These are phyloP conservation scores for Kryptolebias marmoratus DNA, from an alignment of 2,113 vertebrate genomes.

Conservation along the genomic window DNA sequence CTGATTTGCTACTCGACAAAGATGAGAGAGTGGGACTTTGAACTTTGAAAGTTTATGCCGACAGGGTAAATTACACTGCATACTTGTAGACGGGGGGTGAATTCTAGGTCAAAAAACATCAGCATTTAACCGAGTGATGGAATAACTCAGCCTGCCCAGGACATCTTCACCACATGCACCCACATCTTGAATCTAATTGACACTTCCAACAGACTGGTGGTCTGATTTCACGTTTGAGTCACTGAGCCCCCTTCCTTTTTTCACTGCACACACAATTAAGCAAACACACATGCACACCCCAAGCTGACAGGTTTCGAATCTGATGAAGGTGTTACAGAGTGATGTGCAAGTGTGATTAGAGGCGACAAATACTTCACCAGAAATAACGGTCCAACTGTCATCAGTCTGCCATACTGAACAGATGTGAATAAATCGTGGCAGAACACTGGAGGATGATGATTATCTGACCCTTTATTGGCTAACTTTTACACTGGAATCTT, in stretches of 20 bases:
- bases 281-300: not conserved
- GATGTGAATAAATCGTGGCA: constrained; percentile 42
- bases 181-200: constrained; percentile 48
- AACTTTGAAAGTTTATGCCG: constrained; percentile 27
- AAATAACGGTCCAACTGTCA: constrained; percentile 46
- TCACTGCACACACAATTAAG: not conserved
- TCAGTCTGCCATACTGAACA: constrained; percentile 26
- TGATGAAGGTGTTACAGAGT: constrained; percentile 40
- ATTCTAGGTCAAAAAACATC: constrained; percentile 22
- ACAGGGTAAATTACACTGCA: constrained; percentile 2
- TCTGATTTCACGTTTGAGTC: constrained; percentile 45
- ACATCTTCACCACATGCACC: constrained; percentile 32
- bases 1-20: constrained; percentile 18
- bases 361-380: constrained; percentile 57
- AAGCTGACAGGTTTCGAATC: constrained; percentile 49
- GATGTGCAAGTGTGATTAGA: constrained; percentile 46
- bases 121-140: constrained; percentile 9
- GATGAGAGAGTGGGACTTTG: constrained; percentile 9
- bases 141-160: constrained; percentile 24
- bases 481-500: not conserved
- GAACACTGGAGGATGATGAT: constrained; percentile 17
- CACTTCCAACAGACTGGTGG: constrained; percentile 46
- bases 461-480: not conserved
- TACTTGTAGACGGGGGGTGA: not conserved
- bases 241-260: constrained; percentile 4